These are phyloP conservation scores for Calycopis cecrops DNA, from an alignment of 1,140 invertebrate species.

Conservation along the genomic window DNA sequence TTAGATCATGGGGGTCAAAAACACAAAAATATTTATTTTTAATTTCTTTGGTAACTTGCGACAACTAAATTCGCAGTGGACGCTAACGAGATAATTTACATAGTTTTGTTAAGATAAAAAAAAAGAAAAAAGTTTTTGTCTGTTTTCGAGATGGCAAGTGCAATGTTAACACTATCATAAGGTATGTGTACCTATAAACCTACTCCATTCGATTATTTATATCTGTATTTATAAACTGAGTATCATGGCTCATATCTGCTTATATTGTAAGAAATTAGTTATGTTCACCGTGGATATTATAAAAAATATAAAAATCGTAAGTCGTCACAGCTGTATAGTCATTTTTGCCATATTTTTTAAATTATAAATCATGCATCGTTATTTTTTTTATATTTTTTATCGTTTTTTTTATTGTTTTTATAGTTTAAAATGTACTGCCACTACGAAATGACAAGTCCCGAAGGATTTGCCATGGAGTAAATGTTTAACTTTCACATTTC, in stretches of 20 bases:
- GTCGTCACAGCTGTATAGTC: neutral
- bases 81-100: neutral
- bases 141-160: slow-evolving; percentile 22
- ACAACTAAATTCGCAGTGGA: too few relatives aligned
- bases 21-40: too few relatives aligned
- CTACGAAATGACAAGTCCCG: slow-evolving; percentile 15
- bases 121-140: too few relatives aligned
- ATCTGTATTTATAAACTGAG: slow-evolving; percentile 48
- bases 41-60: too few relatives aligned
- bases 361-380: slow-evolving; percentile 12
- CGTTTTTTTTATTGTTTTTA: neutral
- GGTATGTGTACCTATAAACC: slow-evolving; percentile 52
- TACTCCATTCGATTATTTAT: slow-evolving; percentile 48
- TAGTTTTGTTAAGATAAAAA: neutral
- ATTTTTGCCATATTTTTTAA: slow-evolving; percentile 21
- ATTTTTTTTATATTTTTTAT: slow-evolving; percentile 18
- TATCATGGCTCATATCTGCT: slow-evolving; percentile 64
- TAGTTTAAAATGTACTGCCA: slow-evolving; percentile 5
- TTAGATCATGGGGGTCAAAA: too few relatives aligned
- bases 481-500: slow-evolving; percentile 8
- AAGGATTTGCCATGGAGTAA: too few relatives aligned
- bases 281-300: slow-evolving; percentile 11
- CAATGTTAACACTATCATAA: slow-evolving; percentile 34
- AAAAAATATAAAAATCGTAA: neutral
- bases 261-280: slow-evolving; percentile 33